Conservation (phyloP, 2,797 vertebrate species). For the Arctocebus calabarensis region DNA sequence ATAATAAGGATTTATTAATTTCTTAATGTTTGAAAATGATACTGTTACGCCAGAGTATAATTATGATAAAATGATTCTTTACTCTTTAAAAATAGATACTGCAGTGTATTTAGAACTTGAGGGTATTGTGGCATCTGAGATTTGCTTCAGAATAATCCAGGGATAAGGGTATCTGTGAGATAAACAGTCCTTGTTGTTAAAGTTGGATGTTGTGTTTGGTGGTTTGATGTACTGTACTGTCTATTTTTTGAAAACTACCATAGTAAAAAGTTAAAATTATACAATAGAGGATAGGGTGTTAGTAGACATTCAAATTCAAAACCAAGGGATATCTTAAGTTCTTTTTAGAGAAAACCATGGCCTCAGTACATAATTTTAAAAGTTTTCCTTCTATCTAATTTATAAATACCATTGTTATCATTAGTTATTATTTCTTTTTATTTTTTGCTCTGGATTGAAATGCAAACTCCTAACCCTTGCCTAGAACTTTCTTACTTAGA, state of each 20-base stretch:
- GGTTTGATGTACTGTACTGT: background rate
- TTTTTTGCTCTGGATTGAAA: background rate
- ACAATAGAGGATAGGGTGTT: background rate
- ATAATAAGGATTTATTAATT: background rate
- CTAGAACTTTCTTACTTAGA: conserved; percentile 22
- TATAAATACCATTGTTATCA: background rate
- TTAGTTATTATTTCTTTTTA: conserved; percentile 2
- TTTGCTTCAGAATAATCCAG: conserved; percentile 18
- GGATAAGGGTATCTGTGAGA: background rate
- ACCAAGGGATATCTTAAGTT: background rate
- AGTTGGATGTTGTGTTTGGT: background rate
- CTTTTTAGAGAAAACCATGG: background rate
- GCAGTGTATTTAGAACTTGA: background rate
- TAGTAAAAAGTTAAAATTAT: conserved; percentile 15
- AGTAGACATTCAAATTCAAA: conserved; percentile 11
- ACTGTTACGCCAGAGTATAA: background rate
- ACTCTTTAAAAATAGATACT: background rate
- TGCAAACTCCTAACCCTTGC: background rate
- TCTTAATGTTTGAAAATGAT: conserved; percentile 28
- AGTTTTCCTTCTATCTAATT: background rate
- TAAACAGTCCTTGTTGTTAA: background rate
- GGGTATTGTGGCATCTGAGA: background rate
- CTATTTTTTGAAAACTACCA: background rate
- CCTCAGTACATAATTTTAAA: background rate
- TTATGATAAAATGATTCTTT: conserved; percentile 13